These are phyloP conservation scores for Drosophila recens DNA, from an alignment of 2,888 invertebrate species.

Conservation along the genomic window DNA sequence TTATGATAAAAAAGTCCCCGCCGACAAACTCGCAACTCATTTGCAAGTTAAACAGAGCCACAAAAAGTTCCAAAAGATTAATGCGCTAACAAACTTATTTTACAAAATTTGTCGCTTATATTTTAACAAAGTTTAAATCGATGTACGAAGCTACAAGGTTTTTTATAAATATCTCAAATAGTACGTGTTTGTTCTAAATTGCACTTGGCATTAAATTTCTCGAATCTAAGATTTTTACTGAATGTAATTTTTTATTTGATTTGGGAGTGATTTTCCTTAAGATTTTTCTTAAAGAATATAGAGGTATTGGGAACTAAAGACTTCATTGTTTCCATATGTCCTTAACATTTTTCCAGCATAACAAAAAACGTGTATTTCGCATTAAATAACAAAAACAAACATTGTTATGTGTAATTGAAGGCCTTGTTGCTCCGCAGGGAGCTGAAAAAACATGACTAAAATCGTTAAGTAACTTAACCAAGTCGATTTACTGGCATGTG, in stretches of 20 bases:
- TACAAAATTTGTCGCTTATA: slow-evolving; percentile 4
- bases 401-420: slow-evolving; percentile 5
- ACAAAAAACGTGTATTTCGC: background rate
- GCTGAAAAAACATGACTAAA: slow-evolving; percentile 13
- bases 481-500: slow-evolving; percentile 33
- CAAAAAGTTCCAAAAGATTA: slow-evolving; percentile 7
- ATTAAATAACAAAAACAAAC: background rate
- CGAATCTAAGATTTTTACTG: too few relatives aligned
- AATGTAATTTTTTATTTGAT: background rate
- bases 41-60: slow-evolving; percentile 50
- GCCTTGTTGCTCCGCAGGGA: slow-evolving; percentile 3
- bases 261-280: background rate
- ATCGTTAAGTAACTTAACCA: slow-evolving; percentile 36
- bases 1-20: slow-evolving; percentile 40
- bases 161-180: background rate
- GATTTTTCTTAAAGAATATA: background rate
- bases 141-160: background rate
- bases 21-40: slow-evolving; percentile 57
- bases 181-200: background rate
- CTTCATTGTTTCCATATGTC: background rate
- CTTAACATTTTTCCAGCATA: background rate
- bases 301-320: background rate
- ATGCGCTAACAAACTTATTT: background rate
- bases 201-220: background rate
- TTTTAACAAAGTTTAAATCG: background rate